These are phyloP conservation scores for Sebastes oblongus DNA, from an alignment of 2,797 vertebrate species.

Conservation along the genomic window DNA sequence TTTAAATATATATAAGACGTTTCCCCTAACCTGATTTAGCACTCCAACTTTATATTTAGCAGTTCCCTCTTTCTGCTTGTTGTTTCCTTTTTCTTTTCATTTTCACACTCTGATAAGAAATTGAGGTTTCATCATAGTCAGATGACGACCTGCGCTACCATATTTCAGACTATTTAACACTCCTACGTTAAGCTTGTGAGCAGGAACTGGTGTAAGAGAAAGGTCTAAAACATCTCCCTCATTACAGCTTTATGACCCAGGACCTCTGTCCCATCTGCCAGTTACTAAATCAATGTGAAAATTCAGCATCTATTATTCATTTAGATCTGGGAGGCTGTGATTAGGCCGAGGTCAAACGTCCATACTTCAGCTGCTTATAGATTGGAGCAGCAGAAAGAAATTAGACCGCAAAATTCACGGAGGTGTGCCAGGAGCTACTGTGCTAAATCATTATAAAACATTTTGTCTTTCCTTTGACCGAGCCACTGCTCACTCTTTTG, in stretches of 20 bases:
- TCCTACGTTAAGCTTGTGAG: background rate
- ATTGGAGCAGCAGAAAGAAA: slow-evolving; percentile 22
- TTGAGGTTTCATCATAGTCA: background rate
- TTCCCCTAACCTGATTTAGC: background rate
- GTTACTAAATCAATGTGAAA: slow-evolving; percentile 40
- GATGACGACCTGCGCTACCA: background rate
- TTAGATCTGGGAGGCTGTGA: slow-evolving; percentile 8
- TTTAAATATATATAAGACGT: slow-evolving; percentile 5
- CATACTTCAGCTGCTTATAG: slow-evolving; percentile 22
- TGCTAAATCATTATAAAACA: background rate
- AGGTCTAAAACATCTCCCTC: slow-evolving; percentile 34
- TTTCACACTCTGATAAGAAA: background rate
- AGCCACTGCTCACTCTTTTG: background rate
- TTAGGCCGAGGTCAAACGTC: slow-evolving; percentile 34
- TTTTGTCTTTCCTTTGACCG: background rate
- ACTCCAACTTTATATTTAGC: background rate
- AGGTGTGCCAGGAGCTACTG: background rate
- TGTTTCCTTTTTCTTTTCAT: background rate
- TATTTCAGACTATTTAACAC: slow-evolving; percentile 24
- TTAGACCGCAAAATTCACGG: slow-evolving; percentile 17
- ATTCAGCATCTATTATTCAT: slow-evolving; percentile 48
- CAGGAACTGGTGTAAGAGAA: background rate
- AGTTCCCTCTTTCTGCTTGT: background rate
- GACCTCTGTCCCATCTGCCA: slow-evolving; percentile 27
- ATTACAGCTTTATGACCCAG: slow-evolving; percentile 39